Percentiles rank a stretch among this genome's conserved stretches.
Evolutionary conservation across 2,797 vertebrate genomes (phyloP).

Genomic region (Melanotaenia boesemani): DNA sequence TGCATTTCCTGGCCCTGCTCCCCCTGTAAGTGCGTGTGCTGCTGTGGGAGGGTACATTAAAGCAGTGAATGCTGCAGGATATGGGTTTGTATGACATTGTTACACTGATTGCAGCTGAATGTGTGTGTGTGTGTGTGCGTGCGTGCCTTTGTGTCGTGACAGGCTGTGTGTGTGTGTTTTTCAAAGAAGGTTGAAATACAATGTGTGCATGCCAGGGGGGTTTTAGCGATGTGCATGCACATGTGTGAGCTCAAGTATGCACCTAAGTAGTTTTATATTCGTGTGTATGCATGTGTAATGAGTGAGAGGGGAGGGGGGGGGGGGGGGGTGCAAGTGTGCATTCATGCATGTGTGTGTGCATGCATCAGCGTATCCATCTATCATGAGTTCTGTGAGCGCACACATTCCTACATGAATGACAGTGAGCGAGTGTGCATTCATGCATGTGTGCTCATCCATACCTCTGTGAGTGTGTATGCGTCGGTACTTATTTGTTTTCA

Average conservation of each 20-base stretch:
- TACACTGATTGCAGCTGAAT: constrained; percentile 27
- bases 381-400: constrained; percentile 54
- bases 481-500: constrained; percentile 45
- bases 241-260: constrained; percentile 46
- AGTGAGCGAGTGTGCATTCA: constrained; percentile 46
- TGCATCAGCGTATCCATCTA: constrained; percentile 38
- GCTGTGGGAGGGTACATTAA: neutral
- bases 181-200: constrained; percentile 17
- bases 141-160: constrained; percentile 29
- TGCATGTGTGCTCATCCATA: constrained; percentile 53
- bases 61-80: constrained; percentile 25
- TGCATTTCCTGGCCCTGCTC: constrained; percentile 62
- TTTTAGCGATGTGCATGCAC: constrained; percentile 39
- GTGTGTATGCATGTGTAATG: constrained; percentile 64
- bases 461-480: constrained; percentile 40
- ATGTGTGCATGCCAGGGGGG: constrained; percentile 34
- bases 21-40: neutral
- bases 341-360: constrained; percentile 31
- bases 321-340: constrained; percentile 13
- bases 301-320: constrained; percentile 2
- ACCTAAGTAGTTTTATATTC: constrained; percentile 48
- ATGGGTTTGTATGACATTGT: constrained; percentile 47
- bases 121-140: constrained; percentile 14
- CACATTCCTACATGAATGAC: constrained; percentile 48
- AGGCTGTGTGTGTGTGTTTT: constrained; percentile 9